phyloP scores from a whole-genome alignment of 2,888 invertebrate species.

The Scaptomyza polygonia region DNA sequence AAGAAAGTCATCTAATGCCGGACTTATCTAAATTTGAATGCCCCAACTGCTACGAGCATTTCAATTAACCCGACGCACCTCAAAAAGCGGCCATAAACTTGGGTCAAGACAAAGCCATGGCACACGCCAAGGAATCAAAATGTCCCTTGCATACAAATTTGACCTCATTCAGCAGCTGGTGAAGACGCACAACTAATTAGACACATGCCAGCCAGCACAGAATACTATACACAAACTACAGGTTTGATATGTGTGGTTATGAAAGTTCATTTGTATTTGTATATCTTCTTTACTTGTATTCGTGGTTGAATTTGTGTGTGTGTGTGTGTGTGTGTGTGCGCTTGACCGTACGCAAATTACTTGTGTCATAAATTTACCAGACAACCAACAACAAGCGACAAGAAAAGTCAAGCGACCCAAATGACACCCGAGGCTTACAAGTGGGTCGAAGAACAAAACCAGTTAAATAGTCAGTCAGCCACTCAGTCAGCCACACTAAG shows the following conservation, averaged over 20 bases:
- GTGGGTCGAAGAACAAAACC: slow-evolving; percentile 59
- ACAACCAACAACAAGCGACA: slow-evolving; percentile 47
- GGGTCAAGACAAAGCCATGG: slow-evolving; percentile 67
- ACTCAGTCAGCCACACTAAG: slow-evolving; percentile 5
- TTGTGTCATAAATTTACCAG: slow-evolving; percentile 74
- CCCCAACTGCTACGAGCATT: slow-evolving; percentile 59
- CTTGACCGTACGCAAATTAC: slow-evolving; percentile 77
- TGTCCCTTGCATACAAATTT: slow-evolving; percentile 59
- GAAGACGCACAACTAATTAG: slow-evolving; percentile 79
- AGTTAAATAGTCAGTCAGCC: slow-evolving; percentile 1
- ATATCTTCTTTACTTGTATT: slow-evolving; percentile 29
- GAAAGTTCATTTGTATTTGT: slow-evolving; percentile 46
- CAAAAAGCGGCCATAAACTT: slow-evolving; percentile 52
- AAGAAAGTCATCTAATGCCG: slow-evolving; percentile 52
- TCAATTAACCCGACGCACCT: slow-evolving; percentile 77
- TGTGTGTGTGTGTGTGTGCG: slow-evolving; percentile 42
- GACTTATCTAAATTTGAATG: slow-evolving; percentile 63
- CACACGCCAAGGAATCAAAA: slow-evolving; percentile 56
- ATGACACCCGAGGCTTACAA: slow-evolving; percentile 69
- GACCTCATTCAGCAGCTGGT: slow-evolving; percentile 67
- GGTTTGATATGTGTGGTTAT: slow-evolving; percentile 59
- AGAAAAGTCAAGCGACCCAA: slow-evolving; percentile 66
- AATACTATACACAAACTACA: slow-evolving; percentile 12
- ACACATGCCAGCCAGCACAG: slow-evolving; percentile 63
- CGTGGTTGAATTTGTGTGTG: slow-evolving; percentile 35